A percentile compares a stretch with the other conserved stretches of the same genome.
Conservation (phyloP, 2,888 invertebrate species). For the Dorcus hopei region DNA sequence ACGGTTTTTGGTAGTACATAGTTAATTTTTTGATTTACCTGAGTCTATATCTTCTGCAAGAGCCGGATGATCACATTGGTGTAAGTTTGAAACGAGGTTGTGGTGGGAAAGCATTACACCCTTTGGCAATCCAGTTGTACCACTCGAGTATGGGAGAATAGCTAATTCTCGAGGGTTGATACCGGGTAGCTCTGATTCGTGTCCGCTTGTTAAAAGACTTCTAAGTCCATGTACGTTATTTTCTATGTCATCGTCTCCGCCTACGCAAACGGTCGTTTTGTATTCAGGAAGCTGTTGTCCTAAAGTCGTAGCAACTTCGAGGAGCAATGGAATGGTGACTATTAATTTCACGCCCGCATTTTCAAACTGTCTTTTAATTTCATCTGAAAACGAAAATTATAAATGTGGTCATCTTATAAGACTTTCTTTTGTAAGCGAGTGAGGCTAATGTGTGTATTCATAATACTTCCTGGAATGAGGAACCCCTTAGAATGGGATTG, state of each 20-base stretch:
- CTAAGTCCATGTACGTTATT: slow-evolving; percentile 48
- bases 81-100: slow-evolving; percentile 56
- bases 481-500: no score
- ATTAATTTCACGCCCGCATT: slow-evolving; percentile 63
- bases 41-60: slow-evolving; percentile 30
- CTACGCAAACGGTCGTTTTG: slow-evolving; percentile 62
- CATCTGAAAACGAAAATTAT: slow-evolving; percentile 50
- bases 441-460: no score
- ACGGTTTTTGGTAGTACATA: background rate
- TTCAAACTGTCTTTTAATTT: slow-evolving; percentile 61
- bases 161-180: slow-evolving; percentile 55
- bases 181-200: slow-evolving; percentile 47
- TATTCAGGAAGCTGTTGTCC: slow-evolving; percentile 56
- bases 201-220: slow-evolving; percentile 42
- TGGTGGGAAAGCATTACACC: slow-evolving; percentile 73
- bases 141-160: slow-evolving; percentile 64
- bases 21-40: slow-evolving; percentile 26
- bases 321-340: slow-evolving; percentile 60
- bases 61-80: slow-evolving; percentile 41
- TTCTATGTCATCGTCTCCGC: slow-evolving; percentile 55
- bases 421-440: background rate
- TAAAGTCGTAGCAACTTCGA: slow-evolving; percentile 59
- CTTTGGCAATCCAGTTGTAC: slow-evolving; percentile 81
- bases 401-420: background rate
- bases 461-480: no score